Evolutionary conservation across 2,113 vertebrate genomes (phyloP).

Genomic region (Channa maculata): DNA sequence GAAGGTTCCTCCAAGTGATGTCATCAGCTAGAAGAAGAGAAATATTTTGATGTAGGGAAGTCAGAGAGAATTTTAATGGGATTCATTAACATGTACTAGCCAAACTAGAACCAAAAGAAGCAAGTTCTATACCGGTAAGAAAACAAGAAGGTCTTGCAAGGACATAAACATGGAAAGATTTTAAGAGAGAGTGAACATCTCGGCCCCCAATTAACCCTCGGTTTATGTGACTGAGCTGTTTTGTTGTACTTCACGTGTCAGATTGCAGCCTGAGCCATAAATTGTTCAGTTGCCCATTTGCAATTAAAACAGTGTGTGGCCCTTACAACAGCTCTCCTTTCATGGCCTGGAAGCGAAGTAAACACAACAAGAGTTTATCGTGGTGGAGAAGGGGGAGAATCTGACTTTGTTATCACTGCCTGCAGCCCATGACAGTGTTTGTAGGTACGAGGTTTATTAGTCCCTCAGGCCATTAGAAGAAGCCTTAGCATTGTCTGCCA

Average conservation of each 20-base stretch:
- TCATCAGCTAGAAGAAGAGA: too few relatives aligned
- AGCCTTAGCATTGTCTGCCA: slow-evolving; percentile 30
- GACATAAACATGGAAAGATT: not conserved
- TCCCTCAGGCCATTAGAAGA: slow-evolving; percentile 21
- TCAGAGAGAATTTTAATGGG: too few relatives aligned
- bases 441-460: slow-evolving; percentile 8
- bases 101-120: too few relatives aligned
- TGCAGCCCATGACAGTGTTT: slow-evolving; percentile 27
- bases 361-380: slow-evolving; percentile 37
- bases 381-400: not conserved
- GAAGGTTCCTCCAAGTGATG: too few relatives aligned
- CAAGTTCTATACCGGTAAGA: too few relatives aligned
- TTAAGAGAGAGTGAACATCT: slow-evolving; percentile 11
- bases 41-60: too few relatives aligned
- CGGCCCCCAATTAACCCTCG: slow-evolving; percentile 50
- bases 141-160: too few relatives aligned
- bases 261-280: slow-evolving; percentile 11
- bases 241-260: slow-evolving; percentile 31
- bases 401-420: slow-evolving; percentile 45
- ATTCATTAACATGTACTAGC: too few relatives aligned
- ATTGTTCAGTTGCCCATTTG: slow-evolving; percentile 19
- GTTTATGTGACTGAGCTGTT: slow-evolving; percentile 34
- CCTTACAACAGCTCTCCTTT: slow-evolving; percentile 22
- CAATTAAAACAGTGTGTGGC: slow-evolving; percentile 45
- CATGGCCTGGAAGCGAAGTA: slow-evolving; percentile 46